Base-by-base conservation (phyloP, 2,797 vertebrate genomes). In the Apodemus agrarius region DNA sequence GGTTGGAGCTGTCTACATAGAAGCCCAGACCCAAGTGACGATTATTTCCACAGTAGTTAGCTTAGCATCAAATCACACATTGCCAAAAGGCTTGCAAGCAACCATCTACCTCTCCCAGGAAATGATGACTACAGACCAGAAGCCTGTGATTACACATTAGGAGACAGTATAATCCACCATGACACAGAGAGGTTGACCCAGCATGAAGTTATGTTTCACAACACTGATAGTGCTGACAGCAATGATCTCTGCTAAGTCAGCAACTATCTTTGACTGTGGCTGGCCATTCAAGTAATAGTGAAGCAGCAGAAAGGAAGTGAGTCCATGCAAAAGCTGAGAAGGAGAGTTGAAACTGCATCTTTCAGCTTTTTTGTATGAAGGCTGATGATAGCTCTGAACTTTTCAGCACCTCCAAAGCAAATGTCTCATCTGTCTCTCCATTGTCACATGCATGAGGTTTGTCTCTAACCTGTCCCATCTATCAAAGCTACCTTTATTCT, bases 61-160 rank as follows among this genome's bases (percentile, higher is more conserved):
- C 96, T 99, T 99, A 19, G 98, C 98, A 97, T 99, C 99, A 97
- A 99, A 99, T 95, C 99, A 99, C 89, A 99, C 79, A 57, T 99
- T 99, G 95, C 99, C 99, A 93, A 99, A 99, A 76, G 99, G 99
- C 96, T 99, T 99, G 98, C 99, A 99, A 78, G 99, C 99, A 31
- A 99, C 99, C 85, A 99, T 40, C 99, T 99, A 99, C 90, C 99
- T 98, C 97, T 99, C 99, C 99, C 99, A 99, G 92, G 99, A 99
- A 97, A 99, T 99, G 92, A 99, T 97, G 67, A 99, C 98, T 95
- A 99, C 96, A 19, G 99, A 99, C 99, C 99, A 99, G 57, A 99
- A 99, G 82, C 82, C 99, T 49, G 99, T 98, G 93, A 99, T 99
- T 14, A 12, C n/a, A 82, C 57, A 40, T 7, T 9, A 7, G 24